Percentiles rank a stretch among this genome's conserved stretches.
phyloP scores from a whole-genome alignment of 2,797 vertebrate species.

The Falco rusticolus region DNA sequence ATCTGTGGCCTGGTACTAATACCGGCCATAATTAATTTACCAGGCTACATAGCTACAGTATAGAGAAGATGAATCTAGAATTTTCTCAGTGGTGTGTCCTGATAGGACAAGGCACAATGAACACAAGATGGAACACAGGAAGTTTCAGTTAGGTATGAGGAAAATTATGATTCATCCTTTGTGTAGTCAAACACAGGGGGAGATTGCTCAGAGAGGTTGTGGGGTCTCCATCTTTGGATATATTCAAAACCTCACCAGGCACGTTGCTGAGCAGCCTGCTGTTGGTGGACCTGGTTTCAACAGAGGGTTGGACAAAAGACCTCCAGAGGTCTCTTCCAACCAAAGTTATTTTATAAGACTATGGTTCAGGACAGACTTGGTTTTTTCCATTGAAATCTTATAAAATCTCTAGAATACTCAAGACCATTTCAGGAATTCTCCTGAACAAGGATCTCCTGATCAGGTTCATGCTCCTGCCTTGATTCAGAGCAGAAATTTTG shows the following conservation, averaged over 20 bases:
- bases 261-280: not conserved
- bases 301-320: not conserved
- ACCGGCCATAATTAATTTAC: not conserved
- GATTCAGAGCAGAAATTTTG: not conserved
- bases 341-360: not conserved
- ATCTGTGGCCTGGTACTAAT: not conserved
- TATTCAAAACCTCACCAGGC: not conserved
- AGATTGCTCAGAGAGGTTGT: not conserved
- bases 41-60: not conserved
- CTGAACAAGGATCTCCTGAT: not conserved
- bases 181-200: not conserved
- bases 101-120: not conserved
- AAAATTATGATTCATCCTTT: not conserved
- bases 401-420: not conserved
- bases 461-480: not conserved
- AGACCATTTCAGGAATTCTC: not conserved
- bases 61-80: not conserved
- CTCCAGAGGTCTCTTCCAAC: not conserved
- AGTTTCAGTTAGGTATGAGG: not conserved
- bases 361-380: not conserved
- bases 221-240: not conserved
- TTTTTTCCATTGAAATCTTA: not conserved
- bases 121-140: not conserved
- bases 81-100: not conserved
- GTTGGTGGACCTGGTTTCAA: not conserved